Conservation (phyloP, 2,888 invertebrate genomes). For the Beris morrisii region DNA sequence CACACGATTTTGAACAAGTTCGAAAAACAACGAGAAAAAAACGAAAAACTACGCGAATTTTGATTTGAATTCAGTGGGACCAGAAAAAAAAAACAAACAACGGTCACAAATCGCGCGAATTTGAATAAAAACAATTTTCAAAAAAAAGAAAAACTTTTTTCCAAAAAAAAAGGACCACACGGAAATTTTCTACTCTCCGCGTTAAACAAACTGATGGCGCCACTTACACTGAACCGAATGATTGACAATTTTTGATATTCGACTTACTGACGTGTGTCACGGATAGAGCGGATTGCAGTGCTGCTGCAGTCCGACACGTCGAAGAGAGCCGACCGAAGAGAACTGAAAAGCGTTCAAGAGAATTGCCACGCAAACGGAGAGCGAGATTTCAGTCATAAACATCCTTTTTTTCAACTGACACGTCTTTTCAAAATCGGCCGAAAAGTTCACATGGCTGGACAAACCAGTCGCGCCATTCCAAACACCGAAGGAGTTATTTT, state of each 20-base stretch:
- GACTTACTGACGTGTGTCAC: constrained; percentile 32
- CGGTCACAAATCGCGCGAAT: too few relatives aligned
- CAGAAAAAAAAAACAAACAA: too few relatives aligned
- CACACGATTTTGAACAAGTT: too few relatives aligned
- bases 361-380: constrained; percentile 8
- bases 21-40: too few relatives aligned
- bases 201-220: constrained; percentile 29
- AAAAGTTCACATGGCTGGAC: neutral
- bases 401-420: constrained; percentile 11
- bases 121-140: too few relatives aligned
- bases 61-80: too few relatives aligned
- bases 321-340: neutral
- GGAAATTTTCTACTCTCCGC: neutral
- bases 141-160: too few relatives aligned
- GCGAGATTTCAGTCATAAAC: constrained; percentile 12
- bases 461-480: too few relatives aligned
- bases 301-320: constrained; percentile 2
- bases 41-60: too few relatives aligned
- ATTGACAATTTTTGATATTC: constrained; percentile 32
- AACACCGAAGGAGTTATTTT: too few relatives aligned
- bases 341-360: neutral
- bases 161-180: too few relatives aligned
- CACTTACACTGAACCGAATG: constrained; percentile 31
- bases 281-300: constrained; percentile 24
- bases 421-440: neutral